phyloP scores from a whole-genome alignment of 64 coral and sea anemone species.

The Actinia tenebrosa region DNA sequence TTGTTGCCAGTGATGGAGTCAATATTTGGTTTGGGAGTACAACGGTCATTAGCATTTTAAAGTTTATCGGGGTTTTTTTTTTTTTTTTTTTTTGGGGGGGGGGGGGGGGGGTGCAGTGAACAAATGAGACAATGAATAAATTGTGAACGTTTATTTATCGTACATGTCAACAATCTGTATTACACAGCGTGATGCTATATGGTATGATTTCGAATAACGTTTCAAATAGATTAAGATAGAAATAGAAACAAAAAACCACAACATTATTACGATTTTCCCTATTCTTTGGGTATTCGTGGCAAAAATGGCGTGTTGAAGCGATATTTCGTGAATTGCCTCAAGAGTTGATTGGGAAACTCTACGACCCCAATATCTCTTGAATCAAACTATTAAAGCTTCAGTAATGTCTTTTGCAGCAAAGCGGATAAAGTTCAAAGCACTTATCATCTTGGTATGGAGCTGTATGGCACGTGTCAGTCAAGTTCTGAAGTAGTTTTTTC shows the following conservation, averaged over 20 bases:
- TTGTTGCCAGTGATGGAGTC: background rate
- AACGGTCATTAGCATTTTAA: background rate
- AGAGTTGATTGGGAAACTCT: background rate
- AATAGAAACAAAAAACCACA: background rate
- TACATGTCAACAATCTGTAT: background rate
- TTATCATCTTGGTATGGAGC: background rate
- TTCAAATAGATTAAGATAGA: background rate
- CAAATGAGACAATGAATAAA: background rate
- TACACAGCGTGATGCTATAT: background rate
- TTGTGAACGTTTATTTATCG: background rate
- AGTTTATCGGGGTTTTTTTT: background rate
- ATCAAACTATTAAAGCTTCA: background rate
- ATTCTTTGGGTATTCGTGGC: background rate
- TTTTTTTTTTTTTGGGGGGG: too few relatives aligned
- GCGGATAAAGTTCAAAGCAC: constrained; percentile 3
- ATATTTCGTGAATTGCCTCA: too few relatives aligned
- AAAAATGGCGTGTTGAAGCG: background rate
- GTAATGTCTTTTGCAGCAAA: background rate
- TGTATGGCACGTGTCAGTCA: background rate
- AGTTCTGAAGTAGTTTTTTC: background rate
- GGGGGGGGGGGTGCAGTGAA: background rate
- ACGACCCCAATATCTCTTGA: background rate
- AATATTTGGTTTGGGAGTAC: background rate
- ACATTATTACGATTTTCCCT: background rate
- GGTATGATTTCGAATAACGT: background rate